Base-by-base conservation (phyloP, 2,888 invertebrate species). In the Pogonocherus hispidulus region DNA sequence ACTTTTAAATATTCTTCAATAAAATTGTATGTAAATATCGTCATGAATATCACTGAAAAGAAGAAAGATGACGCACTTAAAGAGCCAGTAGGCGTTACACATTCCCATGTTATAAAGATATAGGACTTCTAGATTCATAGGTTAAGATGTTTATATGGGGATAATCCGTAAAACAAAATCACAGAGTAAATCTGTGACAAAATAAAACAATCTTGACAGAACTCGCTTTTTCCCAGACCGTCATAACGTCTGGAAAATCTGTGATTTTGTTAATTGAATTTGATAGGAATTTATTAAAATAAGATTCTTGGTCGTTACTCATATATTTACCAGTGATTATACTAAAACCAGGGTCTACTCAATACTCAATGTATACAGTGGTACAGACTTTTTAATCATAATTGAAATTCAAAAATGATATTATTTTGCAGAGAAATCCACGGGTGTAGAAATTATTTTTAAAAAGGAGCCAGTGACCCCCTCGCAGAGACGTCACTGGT, bases 221-320 rank as follows among this genome's bases (percentile, higher is more conserved):
- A 11, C 49, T 49, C 16, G 37, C 11, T 56, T 32, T 54, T 54
- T 54, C 37, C 14, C 35, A 32, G 18, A 14, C 20, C 5, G 20
- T 14, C 19, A 3, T 4, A 19, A n/a, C 18, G 19, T 56, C 37
- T 54, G 32, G 1, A 37, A 20, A 11, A 19, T n/a, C n/a, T n/a
- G n/a, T n/a, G n/a, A n/a, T n/a, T n/a, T n/a, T n/a, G n/a, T 56
- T 56, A 56, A 56, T 56, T 20, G 37, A 56, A 56, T 56, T 56
- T 56, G 20, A 19, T n/a, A n/a, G 41, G 19, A 37, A 56, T 41
- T 41, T 22, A 19, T n/a, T n/a, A n/a, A n/a, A n/a, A n/a, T n/a
- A n/a, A n/a, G n/a, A n/a, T n/a, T n/a, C n/a, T n/a, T n/a, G n/a
- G n/a, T n/a, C n/a, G n/a, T n/a, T n/a, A n/a, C n/a, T n/a, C n/a